These are phyloP conservation scores for Nyctalus aviator DNA, from an alignment of 2,797 vertebrate species.

Conservation along the genomic window DNA sequence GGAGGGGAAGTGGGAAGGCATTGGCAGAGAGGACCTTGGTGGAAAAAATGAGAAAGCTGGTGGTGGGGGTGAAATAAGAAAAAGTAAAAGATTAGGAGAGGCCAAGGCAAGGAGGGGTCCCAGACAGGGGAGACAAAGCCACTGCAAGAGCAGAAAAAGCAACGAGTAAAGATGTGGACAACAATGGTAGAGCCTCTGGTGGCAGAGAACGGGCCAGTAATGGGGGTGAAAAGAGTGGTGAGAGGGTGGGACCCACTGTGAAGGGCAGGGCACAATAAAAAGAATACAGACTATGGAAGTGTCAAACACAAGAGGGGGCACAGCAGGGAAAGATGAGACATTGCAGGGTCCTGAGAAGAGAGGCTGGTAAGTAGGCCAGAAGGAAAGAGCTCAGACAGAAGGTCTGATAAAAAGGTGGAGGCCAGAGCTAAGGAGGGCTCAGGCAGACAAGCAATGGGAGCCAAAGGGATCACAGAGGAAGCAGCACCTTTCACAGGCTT, in stretches of 20 bases:
- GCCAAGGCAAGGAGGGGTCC: not conserved
- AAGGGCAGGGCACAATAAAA: not conserved
- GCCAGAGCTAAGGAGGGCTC: not conserved
- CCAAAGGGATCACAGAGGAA: not conserved
- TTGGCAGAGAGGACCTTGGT: not conserved
- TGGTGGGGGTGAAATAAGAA: not conserved
- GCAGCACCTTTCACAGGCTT: not conserved
- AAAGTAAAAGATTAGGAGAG: not conserved
- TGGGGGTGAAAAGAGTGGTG: not conserved
- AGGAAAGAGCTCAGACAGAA: not conserved
- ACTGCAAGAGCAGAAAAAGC: not conserved
- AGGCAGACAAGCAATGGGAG: not conserved
- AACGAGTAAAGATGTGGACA: not conserved
- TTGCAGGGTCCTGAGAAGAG: not conserved
- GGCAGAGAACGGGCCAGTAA: not conserved
- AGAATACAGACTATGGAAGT: not conserved
- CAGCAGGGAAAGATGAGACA: not conserved
- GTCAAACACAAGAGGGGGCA: not conserved
- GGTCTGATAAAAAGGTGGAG: not conserved
- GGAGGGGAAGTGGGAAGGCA: fast-evolving
- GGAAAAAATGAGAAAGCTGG: not conserved
- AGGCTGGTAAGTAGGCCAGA: not conserved
- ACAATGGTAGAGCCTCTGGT: not conserved
- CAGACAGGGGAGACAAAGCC: not conserved
- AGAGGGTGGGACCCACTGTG: not conserved